Evolutionary conservation across 2,888 invertebrate genomes (phyloP), one percentile per base, ranked within the genome.

Genomic region (Odontocerum albicorne): DNA sequence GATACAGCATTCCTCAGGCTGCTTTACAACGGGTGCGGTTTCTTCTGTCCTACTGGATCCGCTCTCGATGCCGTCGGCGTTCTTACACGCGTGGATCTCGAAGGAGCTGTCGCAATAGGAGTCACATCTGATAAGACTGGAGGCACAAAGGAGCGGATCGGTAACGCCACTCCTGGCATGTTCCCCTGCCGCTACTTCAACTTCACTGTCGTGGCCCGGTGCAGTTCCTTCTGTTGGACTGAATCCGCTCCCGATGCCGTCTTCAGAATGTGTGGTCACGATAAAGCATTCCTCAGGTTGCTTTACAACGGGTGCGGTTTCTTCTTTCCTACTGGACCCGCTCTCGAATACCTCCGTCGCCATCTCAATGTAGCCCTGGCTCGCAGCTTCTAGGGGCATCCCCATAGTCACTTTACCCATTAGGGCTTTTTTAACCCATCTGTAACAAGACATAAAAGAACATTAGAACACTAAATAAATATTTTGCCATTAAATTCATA

Each of bases 121-220:
- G 62, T 86, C 87, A 67, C 86, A 88, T 58, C 89, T 89, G 16
- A 88, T 85, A 57, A 89, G 81, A 61, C 89, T 89, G 35, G 89
- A 89, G 62, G 88, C 88, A 66, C 88, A 88, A 13, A 89, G 88
- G 2, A 84, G 77, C 39, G 84, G 85, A 43, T 85, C 82, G 35
- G 73, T 67, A 7, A 84, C 80, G 3, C 80, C 81, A 64, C 86
- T 87, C 65, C 86, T 86, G 33, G 84, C 81, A 51, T 86, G 87
- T 15, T 86, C 85, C 1, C 85, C 84, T 50, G 75, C 74, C 43
- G 78, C 79, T 42, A 88, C 86, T 66, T 90, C 90, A 12, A 90
- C 87, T 3, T 90, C 91, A 65, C 90, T 90, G 66, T 90, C 90
- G 68, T 88, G 90, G 55, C 90, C 90, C 58, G 88, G 87, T 58